Evolutionary conservation across 2,888 invertebrate species (phyloP), one percentile per base, ranked within the genome.

Genomic region (Eristalis arbustorum): DNA sequence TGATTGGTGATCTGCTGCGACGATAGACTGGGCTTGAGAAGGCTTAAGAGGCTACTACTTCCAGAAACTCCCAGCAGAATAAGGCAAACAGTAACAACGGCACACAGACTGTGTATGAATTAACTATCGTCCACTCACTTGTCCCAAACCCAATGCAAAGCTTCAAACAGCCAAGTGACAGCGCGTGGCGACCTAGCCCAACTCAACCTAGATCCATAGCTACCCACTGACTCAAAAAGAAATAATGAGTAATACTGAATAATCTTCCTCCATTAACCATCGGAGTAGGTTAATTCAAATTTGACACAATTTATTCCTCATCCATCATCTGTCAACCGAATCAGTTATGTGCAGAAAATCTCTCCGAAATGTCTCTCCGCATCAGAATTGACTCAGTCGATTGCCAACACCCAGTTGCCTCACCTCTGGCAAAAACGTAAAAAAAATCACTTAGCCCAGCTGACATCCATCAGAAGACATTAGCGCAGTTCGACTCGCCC

Each of bases 401-500:
- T 28, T 18, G 56, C 18, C 68, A 68, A 68, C 49, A 67, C 49
- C 67, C 56, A 67, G 28, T 49, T 66, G 49, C 66, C 14, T 49
- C 49, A 18, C 49, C 49, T 49, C 8, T 18, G 49, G 8, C 49
- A 11, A 37, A 14, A n/a, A 6, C n/a, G n/a, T n/a, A 67, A 67
- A 0, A 57, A 34, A 18, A 40, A 18, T 31, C 28, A 61, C 28
- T 8, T 10, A 3, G 25, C 28, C 37, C 49, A 62, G 40, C 37
- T 23, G 63, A 56, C 63, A 73, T 34, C 23, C 13, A 56, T 73
- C 63, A 62, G 14, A 56, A 66, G 28, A 59, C 59, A 75, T 67
- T 75, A 40, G 40, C 28, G 23, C 31, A 69, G 56, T 25, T 56
- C 13, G n/a, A 37, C 68, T 37, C 71, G 40, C 71, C 71, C 78